Evolutionary conservation across 2,797 vertebrate species (phyloP).

Genomic region (Mallotus villosus): DNA sequence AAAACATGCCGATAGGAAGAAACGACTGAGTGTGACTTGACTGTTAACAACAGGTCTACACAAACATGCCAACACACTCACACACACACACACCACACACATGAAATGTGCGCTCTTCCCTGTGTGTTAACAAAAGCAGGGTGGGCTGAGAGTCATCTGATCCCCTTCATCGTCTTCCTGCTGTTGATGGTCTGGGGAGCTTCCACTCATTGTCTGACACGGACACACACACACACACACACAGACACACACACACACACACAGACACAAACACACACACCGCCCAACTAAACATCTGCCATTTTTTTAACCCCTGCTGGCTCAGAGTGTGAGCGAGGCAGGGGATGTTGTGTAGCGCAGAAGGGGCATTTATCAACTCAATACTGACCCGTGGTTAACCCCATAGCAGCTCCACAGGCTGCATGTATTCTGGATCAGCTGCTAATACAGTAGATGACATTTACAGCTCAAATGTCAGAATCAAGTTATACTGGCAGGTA

Average conservation of each 20-base stretch:
- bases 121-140: slow-evolving; percentile 51
- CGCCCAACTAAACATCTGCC: slow-evolving; percentile 67
- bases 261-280: neutral
- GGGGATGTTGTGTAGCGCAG: slow-evolving; percentile 17
- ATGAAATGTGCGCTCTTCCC: slow-evolving; percentile 30
- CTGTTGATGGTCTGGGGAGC: slow-evolving; percentile 71
- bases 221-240: neutral
- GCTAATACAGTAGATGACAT: neutral
- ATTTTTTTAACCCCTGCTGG: slow-evolving; percentile 65
- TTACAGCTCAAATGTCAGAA: neutral
- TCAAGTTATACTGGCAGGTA: neutral
- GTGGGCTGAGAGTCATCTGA: slow-evolving; percentile 62
- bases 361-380: slow-evolving; percentile 21
- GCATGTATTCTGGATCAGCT: neutral
- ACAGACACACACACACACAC: neutral
- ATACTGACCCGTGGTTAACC: neutral
- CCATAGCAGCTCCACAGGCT: neutral
- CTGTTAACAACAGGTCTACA: neutral
- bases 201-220: slow-evolving; percentile 69
- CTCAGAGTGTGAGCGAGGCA: slow-evolving; percentile 28
- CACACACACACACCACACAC: slow-evolving; percentile 30
- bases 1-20: neutral
- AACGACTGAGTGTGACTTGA: neutral
- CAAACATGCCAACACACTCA: slow-evolving; percentile 15
- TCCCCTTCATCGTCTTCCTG: slow-evolving; percentile 71